Base-by-base conservation (phyloP, 2,797 vertebrate species). In the Tinamus major region DNA sequence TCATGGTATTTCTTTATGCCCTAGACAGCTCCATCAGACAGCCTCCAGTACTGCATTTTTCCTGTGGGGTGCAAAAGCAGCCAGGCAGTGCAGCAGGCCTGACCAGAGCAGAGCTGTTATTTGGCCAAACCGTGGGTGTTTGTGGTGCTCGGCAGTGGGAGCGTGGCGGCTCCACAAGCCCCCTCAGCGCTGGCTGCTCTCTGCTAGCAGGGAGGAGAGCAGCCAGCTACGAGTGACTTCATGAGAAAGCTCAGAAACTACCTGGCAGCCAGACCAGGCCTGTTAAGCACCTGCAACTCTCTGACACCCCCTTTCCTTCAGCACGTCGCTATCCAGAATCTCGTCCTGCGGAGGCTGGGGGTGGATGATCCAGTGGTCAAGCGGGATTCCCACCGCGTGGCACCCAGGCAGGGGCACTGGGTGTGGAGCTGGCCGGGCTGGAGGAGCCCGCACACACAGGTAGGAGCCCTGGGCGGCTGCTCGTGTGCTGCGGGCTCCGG, bases 81-180 rank as follows among this genome's bases (percentile, higher is more conserved):
- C 13, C 27, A 70, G 65, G 29, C 9, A 11, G 5, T 37, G 0
- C 8, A 49, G 0, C 9, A 42, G 68, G 56, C 48, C 31, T 63
- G 37, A 77, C 9, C 8, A 29, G 24, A 53, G 71, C 68, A 59
- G 31, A 48, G 16, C 44, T 69, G 48, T 7, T 7, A 85, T 44
- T 15, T 55, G 27, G 20, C 16, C 56, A 63, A 68, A 8, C 44
- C 46, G 12, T 1, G 3, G 10, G 20, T 64, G n/a, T 76, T 88
- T 42, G 41, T 71, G 46, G 23, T 53, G 8, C 42, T 74, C 69
- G 12, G 29, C 63, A 56, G 48, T 8, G 9, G 0, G 0, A 62
- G 33, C 1, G 24, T 35, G 27, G 67, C 55, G 55, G 24, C n/a
- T 39, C 49, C 42, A 11, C n/a, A 72, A 37, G 33, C 69, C 68